These are phyloP conservation scores for Luperina nickerlii DNA, from an alignment of 2,888 invertebrate genomes.

Conservation along the genomic window DNA sequence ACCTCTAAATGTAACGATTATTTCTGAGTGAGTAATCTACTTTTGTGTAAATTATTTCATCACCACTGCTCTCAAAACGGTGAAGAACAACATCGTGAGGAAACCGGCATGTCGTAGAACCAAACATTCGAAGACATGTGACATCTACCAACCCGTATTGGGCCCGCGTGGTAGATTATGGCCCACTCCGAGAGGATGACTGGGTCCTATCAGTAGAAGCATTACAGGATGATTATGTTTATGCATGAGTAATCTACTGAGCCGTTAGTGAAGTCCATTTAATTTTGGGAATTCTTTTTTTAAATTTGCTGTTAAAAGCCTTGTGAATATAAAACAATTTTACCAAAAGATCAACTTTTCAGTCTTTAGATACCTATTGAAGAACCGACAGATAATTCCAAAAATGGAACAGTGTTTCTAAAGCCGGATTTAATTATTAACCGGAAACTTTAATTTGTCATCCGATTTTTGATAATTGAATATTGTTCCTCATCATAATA, in stretches of 20 bases:
- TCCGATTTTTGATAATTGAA: background rate
- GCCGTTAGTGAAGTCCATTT: no score
- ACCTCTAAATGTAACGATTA: background rate
- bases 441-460: background rate
- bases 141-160: no score
- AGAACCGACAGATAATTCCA: background rate
- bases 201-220: no score
- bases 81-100: no score
- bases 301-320: background rate
- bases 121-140: no score
- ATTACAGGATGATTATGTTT: no score
- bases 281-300: background rate
- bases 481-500: background rate
- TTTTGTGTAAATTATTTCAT: no score
- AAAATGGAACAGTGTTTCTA: background rate
- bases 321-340: background rate
- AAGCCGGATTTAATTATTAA: background rate
- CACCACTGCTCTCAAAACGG: no score
- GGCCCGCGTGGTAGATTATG: no score
- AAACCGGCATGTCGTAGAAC: no score
- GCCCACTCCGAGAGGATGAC: no score
- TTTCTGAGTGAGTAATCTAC: background rate
- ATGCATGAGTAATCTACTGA: background rate
- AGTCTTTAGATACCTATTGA: background rate
- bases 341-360: background rate